Conservation (phyloP, 1,140 invertebrate genomes). For the Vollenhovia emeryi region DNA sequence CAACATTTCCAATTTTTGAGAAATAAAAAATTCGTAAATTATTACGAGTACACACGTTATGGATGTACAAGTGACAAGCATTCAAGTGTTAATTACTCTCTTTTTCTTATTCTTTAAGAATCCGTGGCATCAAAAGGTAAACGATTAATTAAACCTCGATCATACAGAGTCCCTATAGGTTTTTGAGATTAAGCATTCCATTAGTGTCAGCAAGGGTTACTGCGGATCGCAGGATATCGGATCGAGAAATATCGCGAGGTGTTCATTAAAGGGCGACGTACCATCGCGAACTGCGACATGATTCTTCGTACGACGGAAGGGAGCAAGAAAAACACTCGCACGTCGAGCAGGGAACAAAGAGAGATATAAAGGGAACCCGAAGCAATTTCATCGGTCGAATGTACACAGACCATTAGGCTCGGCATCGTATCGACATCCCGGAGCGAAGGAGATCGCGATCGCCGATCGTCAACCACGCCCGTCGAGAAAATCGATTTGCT, state of each 20-base stretch:
- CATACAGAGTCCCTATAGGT: background rate
- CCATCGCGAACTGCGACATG: slow-evolving; percentile 18
- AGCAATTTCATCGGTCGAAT: slow-evolving; percentile 67
- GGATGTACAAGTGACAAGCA: background rate
- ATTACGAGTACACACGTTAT: background rate
- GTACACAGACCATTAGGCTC: slow-evolving; percentile 47
- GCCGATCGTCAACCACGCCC: slow-evolving; percentile 62
- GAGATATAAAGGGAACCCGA: slow-evolving; percentile 45
- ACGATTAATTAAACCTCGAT: slow-evolving; percentile 3
- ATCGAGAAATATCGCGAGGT: slow-evolving; percentile 10
- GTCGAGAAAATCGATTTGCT: slow-evolving; percentile 70
- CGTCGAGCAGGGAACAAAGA: slow-evolving; percentile 31
- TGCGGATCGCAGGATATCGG: background rate
- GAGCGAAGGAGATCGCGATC: slow-evolving; percentile 48
- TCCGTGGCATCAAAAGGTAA: background rate
- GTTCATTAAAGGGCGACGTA: slow-evolving; percentile 42
- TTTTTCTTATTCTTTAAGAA: background rate
- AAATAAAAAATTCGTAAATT: too few species aligned
- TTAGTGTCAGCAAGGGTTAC: background rate
- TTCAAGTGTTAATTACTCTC: background rate
- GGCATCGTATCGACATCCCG: slow-evolving; percentile 60
- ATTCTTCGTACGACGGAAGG: background rate
- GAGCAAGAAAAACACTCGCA: background rate
- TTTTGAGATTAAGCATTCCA: background rate
- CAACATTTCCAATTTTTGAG: too few species aligned